These are phyloP conservation scores for Oncopeltus fasciatus DNA, from an alignment of 1,140 invertebrate genomes.

Conservation along the genomic window DNA sequence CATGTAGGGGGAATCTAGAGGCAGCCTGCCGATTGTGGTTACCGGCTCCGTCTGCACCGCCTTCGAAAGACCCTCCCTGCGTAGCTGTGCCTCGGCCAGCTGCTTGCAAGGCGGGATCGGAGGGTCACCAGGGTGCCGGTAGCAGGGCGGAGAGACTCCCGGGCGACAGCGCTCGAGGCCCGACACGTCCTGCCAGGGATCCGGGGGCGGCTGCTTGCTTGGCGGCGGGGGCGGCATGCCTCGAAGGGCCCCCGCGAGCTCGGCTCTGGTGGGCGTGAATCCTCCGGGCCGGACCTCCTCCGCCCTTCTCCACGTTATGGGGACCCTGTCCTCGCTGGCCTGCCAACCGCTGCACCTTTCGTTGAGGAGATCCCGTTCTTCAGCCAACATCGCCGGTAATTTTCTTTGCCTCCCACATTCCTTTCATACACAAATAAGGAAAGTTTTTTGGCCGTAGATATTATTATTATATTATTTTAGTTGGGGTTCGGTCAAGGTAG, in stretches of 20 bases:
- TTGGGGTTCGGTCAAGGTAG: too few species aligned
- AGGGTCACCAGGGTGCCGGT: neutral
- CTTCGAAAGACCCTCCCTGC: neutral
- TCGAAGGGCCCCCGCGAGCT: neutral
- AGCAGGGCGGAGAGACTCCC: neutral
- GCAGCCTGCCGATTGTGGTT: neutral
- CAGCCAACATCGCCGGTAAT: too few species aligned
- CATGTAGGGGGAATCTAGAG: neutral
- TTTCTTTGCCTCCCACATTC: too few species aligned
- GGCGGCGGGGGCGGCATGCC: neutral
- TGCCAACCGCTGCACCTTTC: neutral
- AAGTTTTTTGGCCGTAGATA: too few species aligned
- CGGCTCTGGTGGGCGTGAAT: neutral
- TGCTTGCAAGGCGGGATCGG: neutral
- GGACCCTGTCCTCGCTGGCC: neutral
- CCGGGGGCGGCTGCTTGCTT: neutral
- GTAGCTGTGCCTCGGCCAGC: neutral
- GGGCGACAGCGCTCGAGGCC: neutral
- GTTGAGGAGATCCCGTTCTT: too few species aligned
- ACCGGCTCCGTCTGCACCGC: neutral
- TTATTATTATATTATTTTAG: too few species aligned
- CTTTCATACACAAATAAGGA: too few species aligned
- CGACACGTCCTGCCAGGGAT: neutral
- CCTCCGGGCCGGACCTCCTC: neutral
- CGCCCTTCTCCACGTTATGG: neutral